These are phyloP conservation scores for Stenotaenia linearis DNA, from an alignment of 2,888 invertebrate species.

Conservation along the genomic window DNA sequence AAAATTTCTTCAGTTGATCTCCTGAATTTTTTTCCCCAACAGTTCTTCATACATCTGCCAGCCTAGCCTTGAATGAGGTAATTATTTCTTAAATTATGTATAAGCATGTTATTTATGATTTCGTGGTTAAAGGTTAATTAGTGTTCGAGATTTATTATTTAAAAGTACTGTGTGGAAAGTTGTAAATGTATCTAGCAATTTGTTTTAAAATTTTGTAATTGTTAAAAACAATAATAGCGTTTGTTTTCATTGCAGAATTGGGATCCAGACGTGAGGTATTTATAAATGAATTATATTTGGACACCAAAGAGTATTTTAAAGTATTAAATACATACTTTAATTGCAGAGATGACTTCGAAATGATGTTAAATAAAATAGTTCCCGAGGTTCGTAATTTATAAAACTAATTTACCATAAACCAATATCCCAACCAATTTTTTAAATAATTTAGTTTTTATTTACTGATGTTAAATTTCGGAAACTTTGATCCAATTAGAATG, in stretches of 20 bases:
- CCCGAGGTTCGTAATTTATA: conserved; percentile 62
- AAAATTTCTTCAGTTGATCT: neutral
- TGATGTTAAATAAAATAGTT: conserved; percentile 98
- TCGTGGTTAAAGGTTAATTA: neutral
- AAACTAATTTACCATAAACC: too few species aligned
- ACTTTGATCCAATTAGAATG: too few species aligned
- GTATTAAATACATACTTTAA: conserved; percentile 36
- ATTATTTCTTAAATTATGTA: conserved; percentile 8
- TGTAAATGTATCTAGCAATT: neutral
- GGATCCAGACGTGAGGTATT: conserved; percentile 30
- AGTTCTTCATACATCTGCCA: conserved; percentile 98
- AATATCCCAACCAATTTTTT: too few species aligned
- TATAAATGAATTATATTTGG: too few species aligned
- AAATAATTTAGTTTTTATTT: too few species aligned
- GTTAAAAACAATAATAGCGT: neutral
- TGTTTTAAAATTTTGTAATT: neutral
- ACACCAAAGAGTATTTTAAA: too few species aligned
- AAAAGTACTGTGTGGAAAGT: neutral
- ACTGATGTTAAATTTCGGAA: too few species aligned
- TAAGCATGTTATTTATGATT: neutral
- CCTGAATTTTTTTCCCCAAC: conserved; percentile 48
- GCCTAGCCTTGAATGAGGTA: conserved; percentile 81
- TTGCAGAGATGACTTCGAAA: conserved; percentile 91
- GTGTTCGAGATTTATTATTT: neutral
- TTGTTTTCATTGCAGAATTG: conserved; percentile 17